These are phyloP conservation scores for Tragelaphus imberbis DNA, from an alignment of 2,113 vertebrate species.

Conservation along the genomic window DNA sequence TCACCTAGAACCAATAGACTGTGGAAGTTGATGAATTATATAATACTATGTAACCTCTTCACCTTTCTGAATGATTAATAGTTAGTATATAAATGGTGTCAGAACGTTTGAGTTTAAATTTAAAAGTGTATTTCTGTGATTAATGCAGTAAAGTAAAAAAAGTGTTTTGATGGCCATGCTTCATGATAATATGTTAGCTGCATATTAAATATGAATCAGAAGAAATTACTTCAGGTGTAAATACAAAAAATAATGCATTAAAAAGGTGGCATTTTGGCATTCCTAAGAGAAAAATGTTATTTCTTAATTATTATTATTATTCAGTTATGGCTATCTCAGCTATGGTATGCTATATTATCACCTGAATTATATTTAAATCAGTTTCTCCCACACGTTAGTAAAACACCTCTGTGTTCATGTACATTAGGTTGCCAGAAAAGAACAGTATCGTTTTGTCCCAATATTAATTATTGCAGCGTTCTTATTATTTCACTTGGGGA, in stretches of 20 bases:
- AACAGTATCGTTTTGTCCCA: not conserved
- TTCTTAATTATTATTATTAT: not conserved
- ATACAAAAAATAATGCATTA: constrained; percentile 25
- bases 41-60: constrained; percentile 37
- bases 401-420: not conserved
- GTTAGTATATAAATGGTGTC: constrained; percentile 44
- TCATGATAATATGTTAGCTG: constrained; percentile 47
- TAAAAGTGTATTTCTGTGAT: constrained; percentile 36
- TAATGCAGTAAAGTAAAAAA: constrained; percentile 33
- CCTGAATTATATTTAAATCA: not conserved
- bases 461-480: not conserved
- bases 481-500: not conserved
- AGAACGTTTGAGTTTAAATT: constrained; percentile 58
- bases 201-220: constrained; percentile 23
- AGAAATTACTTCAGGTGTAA: constrained; percentile 26
- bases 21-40: constrained; percentile 59
- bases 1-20: constrained; percentile 61
- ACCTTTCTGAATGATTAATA: constrained; percentile 63
- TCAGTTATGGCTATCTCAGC: not conserved
- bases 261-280: not conserved
- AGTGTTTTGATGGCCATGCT: not conserved
- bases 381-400: not conserved
- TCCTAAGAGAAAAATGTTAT: not conserved
- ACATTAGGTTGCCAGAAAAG: not conserved
- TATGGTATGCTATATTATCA: not conserved